These are phyloP conservation scores for Synanthedon formicaeformis DNA, from an alignment of 2,888 invertebrate genomes.

Conservation along the genomic window DNA sequence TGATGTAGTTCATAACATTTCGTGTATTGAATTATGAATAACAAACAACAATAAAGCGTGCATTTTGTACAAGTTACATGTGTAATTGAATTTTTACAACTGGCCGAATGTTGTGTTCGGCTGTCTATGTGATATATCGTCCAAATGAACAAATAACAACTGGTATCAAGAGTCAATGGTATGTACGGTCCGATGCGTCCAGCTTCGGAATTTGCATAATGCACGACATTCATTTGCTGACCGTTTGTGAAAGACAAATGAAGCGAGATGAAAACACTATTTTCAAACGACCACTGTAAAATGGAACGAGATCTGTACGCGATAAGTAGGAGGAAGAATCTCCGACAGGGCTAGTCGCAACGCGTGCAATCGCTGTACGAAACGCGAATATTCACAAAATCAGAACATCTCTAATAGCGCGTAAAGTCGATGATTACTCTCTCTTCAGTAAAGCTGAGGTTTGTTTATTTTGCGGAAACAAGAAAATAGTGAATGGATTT, in stretches of 20 bases:
- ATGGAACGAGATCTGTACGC: slow-evolving; percentile 7
- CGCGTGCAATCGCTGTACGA: slow-evolving; percentile 10
- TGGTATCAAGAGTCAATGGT: slow-evolving; percentile 18
- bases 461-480: background rate
- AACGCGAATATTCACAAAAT: slow-evolving; percentile 13
- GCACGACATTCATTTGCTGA: slow-evolving; percentile 44
- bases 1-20: slow-evolving; percentile 8
- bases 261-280: slow-evolving; percentile 24
- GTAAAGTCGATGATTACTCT: slow-evolving; percentile 37
- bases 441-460: slow-evolving; percentile 16
- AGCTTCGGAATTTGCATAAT: slow-evolving; percentile 51
- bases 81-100: background rate
- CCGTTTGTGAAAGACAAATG: slow-evolving; percentile 57
- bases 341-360: slow-evolving; percentile 12
- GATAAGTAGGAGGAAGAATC: background rate
- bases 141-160: slow-evolving; percentile 36
- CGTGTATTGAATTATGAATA: slow-evolving; percentile 26
- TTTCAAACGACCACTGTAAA: background rate
- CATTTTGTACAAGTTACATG: background rate
- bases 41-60: slow-evolving; percentile 18
- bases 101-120: slow-evolving; percentile 24
- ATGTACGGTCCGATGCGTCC: slow-evolving; percentile 25
- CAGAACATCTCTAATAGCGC: slow-evolving; percentile 43
- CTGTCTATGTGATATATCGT: slow-evolving; percentile 31
- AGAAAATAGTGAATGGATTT: background rate